Evolutionary conservation across 2,888 invertebrate genomes (phyloP), one percentile per base, ranked within the genome.

Genomic region (Cylindroiulus punctatus): DNA sequence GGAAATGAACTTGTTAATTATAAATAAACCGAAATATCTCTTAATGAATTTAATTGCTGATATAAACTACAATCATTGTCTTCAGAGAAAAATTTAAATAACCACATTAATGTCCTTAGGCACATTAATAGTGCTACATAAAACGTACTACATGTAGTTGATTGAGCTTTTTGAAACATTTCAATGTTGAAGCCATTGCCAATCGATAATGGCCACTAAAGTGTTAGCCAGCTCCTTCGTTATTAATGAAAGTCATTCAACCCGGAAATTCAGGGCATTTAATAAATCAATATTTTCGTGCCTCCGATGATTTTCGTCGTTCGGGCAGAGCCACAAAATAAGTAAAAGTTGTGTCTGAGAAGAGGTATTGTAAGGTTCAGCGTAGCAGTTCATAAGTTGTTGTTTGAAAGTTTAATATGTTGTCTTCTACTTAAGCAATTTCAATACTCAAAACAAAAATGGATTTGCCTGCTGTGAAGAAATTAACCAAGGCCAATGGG

Each of bases 401-500:
- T 76, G 26, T 5, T 30, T 76, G 26, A 22, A 22, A 30, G 57
- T 22, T 65, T 76, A 76, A 26, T 76, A 14, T 26, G 14, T 30
- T 76, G 8, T 14, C 8, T 76, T 76, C 14, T 3, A 30, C 44
- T 76, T 76, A 12, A 8, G 1, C 2, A 65, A 65, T 65, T 22
- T 65, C 7, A n/a, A 44, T 44, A 5, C 52, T 65, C 19, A 82
- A 36, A n/a, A n/a, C n/a, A n/a, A n/a, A n/a, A 82, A 83, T 83
- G 83, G 83, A 83, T 42, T 40, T 83, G 26, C 22, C 32, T 14
- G 14, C 40, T 19, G n/a, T 5, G 40, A 12, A 14, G n/a, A 83
- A 83, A 83, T 42, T 40, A 22, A 1, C 12, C 19, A 86, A 83
- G 44, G 32, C 40, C n/a, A 87, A 87, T 57, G 82, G 52, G 57